Conservation (phyloP, 1,140 invertebrate species). For the Lamellibrachia luymesi region DNA sequence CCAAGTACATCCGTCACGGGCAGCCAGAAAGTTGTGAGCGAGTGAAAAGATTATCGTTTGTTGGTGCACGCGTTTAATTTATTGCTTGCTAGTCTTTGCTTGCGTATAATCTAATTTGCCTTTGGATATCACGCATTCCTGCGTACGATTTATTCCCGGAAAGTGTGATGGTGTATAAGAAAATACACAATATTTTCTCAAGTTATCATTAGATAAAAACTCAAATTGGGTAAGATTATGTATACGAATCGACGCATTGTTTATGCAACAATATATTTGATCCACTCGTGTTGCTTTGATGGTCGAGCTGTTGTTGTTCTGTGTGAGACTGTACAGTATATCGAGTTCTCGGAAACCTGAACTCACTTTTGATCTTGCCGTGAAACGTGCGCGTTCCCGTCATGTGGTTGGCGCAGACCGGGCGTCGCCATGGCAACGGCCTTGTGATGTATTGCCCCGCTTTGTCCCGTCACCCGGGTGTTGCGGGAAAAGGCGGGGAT, state of each 20-base stretch:
- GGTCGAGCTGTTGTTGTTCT: not conserved
- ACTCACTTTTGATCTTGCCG: not conserved
- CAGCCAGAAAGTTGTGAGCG: not conserved
- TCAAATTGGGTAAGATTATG: not conserved
- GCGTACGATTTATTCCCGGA: not conserved
- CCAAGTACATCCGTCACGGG: not conserved
- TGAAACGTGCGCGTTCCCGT: not conserved
- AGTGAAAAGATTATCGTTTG: not conserved
- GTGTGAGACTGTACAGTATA: not conserved
- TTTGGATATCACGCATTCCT: not conserved
- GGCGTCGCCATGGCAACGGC: not conserved
- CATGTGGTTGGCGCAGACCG: not conserved
- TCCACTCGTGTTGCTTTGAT: not conserved
- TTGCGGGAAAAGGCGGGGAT: not conserved
- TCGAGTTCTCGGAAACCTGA: not conserved
- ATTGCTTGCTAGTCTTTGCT: not conserved
- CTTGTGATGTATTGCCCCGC: not conserved
- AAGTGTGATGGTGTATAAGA: not conserved
- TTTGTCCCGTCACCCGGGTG: not conserved
- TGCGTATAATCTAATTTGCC: not conserved
- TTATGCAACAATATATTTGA: not conserved
- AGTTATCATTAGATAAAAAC: not conserved
- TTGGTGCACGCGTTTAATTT: not conserved
- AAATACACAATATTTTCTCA: not conserved
- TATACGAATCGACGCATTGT: too few relatives aligned